Conservation (phyloP, 2,113 vertebrate genomes). For the Neolamprologus cancellatus region DNA sequence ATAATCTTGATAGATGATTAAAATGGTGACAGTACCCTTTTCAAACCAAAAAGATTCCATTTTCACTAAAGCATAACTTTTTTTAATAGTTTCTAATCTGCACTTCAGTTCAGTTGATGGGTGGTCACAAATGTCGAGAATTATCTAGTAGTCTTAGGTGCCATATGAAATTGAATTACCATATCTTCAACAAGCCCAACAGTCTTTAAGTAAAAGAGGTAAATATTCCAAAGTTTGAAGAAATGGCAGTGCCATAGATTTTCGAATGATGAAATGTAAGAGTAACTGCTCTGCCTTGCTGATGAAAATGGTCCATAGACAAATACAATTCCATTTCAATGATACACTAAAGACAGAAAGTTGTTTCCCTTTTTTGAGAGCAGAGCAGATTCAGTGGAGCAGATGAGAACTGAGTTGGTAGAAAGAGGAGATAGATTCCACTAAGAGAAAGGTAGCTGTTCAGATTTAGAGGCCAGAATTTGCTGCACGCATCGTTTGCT, state of each 20-base stretch:
- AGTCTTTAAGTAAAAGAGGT: neutral
- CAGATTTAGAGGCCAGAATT: conserved; percentile 67
- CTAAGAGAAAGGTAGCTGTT: conserved; percentile 56
- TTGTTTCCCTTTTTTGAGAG: conserved; percentile 11
- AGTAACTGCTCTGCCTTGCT: neutral
- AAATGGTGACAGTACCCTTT: neutral
- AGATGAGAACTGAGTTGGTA: conserved; percentile 49
- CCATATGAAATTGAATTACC: neutral
- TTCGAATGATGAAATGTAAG: conserved; percentile 16
- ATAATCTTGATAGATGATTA: neutral
- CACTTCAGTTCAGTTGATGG: neutral
- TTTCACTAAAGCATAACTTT: neutral
- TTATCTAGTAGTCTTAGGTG: neutral
- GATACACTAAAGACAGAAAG: conserved; percentile 19
- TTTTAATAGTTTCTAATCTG: neutral
- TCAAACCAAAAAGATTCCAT: neutral
- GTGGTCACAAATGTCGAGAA: neutral
- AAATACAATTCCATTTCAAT: conserved; percentile 34
- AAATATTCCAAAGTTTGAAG: conserved; percentile 2
- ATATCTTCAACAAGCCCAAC: neutral
- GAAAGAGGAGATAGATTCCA: conserved; percentile 57
- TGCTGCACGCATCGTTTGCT: conserved; percentile 73
- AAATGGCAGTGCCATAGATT: neutral
- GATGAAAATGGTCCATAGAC: conserved; percentile 21
- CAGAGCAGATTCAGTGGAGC: conserved; percentile 45